Evolutionary conservation across 2,797 vertebrate genomes (phyloP).

Genomic region (Sparus aurata): DNA sequence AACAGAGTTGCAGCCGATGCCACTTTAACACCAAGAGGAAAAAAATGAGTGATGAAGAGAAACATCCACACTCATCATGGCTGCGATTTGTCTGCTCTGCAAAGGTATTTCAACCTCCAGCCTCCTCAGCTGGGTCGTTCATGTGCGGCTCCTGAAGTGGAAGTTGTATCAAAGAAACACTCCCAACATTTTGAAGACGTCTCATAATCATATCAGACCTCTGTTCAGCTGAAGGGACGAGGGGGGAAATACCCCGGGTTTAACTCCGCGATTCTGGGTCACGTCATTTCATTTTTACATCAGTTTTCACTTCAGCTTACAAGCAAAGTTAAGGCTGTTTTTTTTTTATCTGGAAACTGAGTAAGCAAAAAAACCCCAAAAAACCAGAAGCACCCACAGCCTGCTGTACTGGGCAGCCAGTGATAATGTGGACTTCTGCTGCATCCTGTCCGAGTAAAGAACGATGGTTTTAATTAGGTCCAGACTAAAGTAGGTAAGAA

Average conservation of each 20-base stretch:
- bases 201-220: slow-evolving; percentile 23
- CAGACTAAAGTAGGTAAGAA: no score
- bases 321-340: slow-evolving; percentile 6
- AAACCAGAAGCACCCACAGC: background rate
- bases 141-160: background rate
- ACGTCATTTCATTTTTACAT: slow-evolving; percentile 61
- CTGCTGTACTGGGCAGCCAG: no score
- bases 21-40: slow-evolving; percentile 2
- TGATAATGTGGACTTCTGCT: background rate
- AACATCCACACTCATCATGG: background rate
- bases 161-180: background rate
- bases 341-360: background rate
- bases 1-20: slow-evolving; percentile 20
- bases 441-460: background rate
- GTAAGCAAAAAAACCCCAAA: background rate
- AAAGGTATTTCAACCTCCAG: background rate
- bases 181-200: slow-evolving; percentile 4
- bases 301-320: slow-evolving; percentile 47
- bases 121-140: background rate
- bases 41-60: slow-evolving; percentile 1
- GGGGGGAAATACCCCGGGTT: slow-evolving; percentile 24
- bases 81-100: background rate
- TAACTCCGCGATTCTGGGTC: slow-evolving; percentile 52
- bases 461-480: background rate
- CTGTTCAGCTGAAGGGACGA: slow-evolving; percentile 11